phyloP scores from a whole-genome alignment of 2,113 vertebrate genomes.

The Embiotoca jacksoni region DNA sequence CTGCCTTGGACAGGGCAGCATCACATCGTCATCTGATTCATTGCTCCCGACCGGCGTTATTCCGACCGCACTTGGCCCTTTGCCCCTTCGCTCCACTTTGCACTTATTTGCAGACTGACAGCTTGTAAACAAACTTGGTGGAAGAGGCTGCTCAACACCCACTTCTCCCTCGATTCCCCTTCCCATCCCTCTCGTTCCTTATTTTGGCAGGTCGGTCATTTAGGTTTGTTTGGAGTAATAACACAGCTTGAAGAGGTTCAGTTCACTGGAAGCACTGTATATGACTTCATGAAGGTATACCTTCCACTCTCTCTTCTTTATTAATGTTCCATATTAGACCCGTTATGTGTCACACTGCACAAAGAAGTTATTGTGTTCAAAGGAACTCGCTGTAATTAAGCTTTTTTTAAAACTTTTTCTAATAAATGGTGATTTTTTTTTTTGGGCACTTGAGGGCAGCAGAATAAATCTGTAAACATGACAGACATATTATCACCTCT shows the following conservation, averaged over 20 bases:
- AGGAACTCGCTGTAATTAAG: neutral
- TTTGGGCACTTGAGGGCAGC: neutral
- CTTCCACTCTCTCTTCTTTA: conserved; percentile 38
- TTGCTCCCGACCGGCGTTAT: neutral
- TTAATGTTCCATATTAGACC: conserved; percentile 30
- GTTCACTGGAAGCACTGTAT: conserved; percentile 53
- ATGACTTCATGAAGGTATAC: conserved; percentile 55
- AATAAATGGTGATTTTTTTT: neutral
- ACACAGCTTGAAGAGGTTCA: conserved; percentile 54
- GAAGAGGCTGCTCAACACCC: conserved; percentile 60
- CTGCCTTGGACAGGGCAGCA: conserved; percentile 18
- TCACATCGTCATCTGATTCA: conserved; percentile 29
- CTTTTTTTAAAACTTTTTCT: neutral
- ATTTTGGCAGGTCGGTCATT: conserved; percentile 51
- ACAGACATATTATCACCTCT: neutral
- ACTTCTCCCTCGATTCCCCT: conserved; percentile 55
- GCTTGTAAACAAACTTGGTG: conserved; percentile 66
- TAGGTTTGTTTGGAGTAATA: conserved; percentile 71
- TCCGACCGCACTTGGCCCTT: conserved; percentile 8
- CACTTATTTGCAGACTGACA: conserved; percentile 56
- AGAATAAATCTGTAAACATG: neutral
- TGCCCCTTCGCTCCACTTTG: conserved; percentile 28
- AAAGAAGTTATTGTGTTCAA: conserved; percentile 30
- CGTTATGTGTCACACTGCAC: conserved; percentile 27
- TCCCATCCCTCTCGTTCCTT: conserved; percentile 41